Conservation (phyloP, 2,888 invertebrate species). For the Griposia aprilina region DNA sequence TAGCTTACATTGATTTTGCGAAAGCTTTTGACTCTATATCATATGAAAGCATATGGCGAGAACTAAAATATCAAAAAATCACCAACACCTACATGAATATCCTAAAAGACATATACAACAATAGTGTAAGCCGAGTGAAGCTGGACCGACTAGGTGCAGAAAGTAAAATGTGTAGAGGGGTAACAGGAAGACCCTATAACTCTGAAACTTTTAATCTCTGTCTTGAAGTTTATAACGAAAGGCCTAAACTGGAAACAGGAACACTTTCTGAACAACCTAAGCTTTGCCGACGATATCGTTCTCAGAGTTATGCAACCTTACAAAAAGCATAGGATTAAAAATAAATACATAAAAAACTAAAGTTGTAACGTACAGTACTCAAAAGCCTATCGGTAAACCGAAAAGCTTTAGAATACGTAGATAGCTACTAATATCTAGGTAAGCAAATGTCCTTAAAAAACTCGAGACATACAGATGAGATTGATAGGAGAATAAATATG, state of each 20-base stretch:
- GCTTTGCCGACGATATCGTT: not conserved
- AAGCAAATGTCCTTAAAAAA: not conserved
- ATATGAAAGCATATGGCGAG: not conserved
- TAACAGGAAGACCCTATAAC: not conserved
- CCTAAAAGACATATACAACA: not conserved
- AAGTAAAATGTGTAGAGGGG: not conserved
- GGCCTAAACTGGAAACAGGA: not conserved
- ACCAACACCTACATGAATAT: too few relatives aligned
- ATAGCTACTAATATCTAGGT: not conserved
- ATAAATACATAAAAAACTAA: not conserved
- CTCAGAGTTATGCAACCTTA: too few relatives aligned
- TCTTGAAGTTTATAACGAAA: not conserved
- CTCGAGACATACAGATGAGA: not conserved
- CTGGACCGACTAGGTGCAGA: not conserved
- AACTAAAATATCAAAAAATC: not conserved
- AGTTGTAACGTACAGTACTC: not conserved
- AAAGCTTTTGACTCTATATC: too few relatives aligned
- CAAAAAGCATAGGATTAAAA: not conserved
- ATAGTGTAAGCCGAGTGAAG: not conserved
- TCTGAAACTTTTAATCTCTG: not conserved
- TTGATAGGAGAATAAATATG: not conserved
- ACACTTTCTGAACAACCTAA: not conserved
- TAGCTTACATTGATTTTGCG: too few relatives aligned
- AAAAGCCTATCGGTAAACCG: not conserved
- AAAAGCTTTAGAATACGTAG: not conserved